Evolutionary conservation across 2,113 vertebrate genomes (phyloP), one percentile per base, ranked within the genome.

Genomic region (Saccopteryx bilineata): DNA sequence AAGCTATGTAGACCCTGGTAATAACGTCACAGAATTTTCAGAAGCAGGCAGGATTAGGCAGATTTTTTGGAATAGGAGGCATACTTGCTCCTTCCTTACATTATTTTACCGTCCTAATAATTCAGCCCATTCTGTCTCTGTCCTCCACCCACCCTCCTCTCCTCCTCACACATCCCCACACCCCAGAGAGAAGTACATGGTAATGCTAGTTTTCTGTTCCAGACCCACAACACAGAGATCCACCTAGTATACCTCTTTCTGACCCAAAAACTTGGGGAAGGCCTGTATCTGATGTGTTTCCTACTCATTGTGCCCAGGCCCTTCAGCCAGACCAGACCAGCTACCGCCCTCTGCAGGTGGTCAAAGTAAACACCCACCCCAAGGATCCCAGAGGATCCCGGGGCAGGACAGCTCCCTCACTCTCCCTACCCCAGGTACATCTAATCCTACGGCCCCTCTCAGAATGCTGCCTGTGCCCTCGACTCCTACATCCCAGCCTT

Each of bases 161-260:
- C 18, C 60, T 21, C 80, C 33, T 58, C 9, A 85, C 24, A 90
- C 18, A 96, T 19, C 24, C 56, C 28, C 52, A 78, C 5, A 68
- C 4, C 8, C 5, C 89, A 87, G 33, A 14, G 52, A 83, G 46
- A 87, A 88, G 28, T 33, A 61, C 39, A 54, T 1, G 5, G 58
- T 63, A 95, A 88, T 56, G 12, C n/a, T 0, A 5, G 17, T 19
- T 2, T 31, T 56, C 5, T 5, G 0, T 76, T 79, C 74, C 1
- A 74, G 56, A 31, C 1, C 15, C n/a, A 60, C 0, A 2, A 31
- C 23, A 11, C 2, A 82, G 24, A 24, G 50, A 63, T 17, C 19
- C 63, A 90, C 63, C 61, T 21, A 15, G 46, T 5, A 48, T 5
- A 12, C 14, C 33, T 33, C 52, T 91, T 89, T 83, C 5, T 11